Conservation (phyloP, 2,888 invertebrate genomes). For the Noctua comes region DNA sequence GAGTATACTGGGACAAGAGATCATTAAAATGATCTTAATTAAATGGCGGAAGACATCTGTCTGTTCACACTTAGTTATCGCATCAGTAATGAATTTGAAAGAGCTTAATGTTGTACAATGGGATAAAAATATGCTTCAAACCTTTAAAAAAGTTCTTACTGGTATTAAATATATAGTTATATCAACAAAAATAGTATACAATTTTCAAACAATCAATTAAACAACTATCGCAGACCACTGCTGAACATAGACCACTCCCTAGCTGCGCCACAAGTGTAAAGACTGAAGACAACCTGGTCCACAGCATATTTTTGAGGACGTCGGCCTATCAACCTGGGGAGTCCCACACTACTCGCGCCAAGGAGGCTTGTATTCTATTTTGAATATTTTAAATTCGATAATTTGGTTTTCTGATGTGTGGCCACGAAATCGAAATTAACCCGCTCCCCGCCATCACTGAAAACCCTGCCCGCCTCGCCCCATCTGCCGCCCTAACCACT, state of each 20-base stretch:
- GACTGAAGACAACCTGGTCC: not conserved
- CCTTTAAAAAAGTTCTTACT: not conserved
- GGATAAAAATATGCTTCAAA: not conserved
- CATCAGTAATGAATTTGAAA: not conserved
- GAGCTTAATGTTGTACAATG: not conserved
- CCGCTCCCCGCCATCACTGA: conserved; percentile 57
- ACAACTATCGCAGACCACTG: not conserved
- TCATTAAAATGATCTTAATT: conserved; percentile 21
- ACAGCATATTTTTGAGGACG: not conserved
- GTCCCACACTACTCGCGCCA: not conserved
- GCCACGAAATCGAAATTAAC: not conserved
- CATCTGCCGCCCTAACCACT: conserved; percentile 90
- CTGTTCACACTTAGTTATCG: conserved; percentile 1
- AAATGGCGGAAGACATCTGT: conserved; percentile 19
- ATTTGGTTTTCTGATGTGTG: not conserved
- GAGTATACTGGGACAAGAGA: not conserved
- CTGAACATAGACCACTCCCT: not conserved
- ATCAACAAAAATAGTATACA: not conserved
- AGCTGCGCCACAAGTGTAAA: not conserved
- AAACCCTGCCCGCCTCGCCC: conserved; percentile 76
- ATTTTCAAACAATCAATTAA: not conserved
- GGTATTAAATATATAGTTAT: not conserved
- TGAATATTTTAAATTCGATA: not conserved
- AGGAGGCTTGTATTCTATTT: not conserved
- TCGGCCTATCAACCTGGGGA: not conserved